Evolutionary conservation across 2,113 vertebrate genomes (phyloP).

Genomic region (Sakesphorus luctuosus): DNA sequence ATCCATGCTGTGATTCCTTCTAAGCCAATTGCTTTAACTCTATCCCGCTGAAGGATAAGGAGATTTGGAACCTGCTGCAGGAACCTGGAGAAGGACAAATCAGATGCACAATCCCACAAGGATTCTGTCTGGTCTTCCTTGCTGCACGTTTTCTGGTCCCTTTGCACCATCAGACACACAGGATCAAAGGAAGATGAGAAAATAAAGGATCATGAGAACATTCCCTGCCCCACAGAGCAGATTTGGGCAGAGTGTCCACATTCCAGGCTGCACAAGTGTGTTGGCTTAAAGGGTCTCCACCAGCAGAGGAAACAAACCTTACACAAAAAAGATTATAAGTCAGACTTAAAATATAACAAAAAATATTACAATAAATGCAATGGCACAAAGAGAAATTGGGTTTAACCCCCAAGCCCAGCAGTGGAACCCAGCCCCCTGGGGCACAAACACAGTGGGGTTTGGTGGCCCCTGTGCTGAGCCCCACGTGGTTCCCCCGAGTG

Average conservation of each 20-base stretch:
- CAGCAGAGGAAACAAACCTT: too few species aligned
- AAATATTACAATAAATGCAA: too few species aligned
- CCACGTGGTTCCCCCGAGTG: too few species aligned
- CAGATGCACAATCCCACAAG: not conserved
- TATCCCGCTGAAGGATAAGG: not conserved
- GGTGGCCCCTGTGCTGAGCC: too few species aligned
- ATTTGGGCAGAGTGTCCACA: not conserved
- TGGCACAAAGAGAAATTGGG: too few species aligned
- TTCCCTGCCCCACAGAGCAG: not conserved
- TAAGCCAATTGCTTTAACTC: not conserved
- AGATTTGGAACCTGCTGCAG: not conserved
- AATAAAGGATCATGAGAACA: not conserved
- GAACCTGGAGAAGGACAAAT: not conserved
- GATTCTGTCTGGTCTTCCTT: not conserved
- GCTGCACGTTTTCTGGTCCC: not conserved
- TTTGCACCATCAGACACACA: not conserved
- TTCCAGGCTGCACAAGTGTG: not conserved
- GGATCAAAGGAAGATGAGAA: not conserved
- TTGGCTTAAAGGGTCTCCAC: too few species aligned
- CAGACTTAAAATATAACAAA: too few species aligned
- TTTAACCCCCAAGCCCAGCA: too few species aligned
- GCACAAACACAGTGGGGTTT: too few species aligned
- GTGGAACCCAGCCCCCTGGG: too few species aligned
- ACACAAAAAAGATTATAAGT: too few species aligned
- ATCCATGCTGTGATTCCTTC: conserved; percentile 7